These are phyloP conservation scores for Sinopyrophorus schimmeli DNA, from an alignment of 2,888 invertebrate species.

Conservation along the genomic window DNA sequence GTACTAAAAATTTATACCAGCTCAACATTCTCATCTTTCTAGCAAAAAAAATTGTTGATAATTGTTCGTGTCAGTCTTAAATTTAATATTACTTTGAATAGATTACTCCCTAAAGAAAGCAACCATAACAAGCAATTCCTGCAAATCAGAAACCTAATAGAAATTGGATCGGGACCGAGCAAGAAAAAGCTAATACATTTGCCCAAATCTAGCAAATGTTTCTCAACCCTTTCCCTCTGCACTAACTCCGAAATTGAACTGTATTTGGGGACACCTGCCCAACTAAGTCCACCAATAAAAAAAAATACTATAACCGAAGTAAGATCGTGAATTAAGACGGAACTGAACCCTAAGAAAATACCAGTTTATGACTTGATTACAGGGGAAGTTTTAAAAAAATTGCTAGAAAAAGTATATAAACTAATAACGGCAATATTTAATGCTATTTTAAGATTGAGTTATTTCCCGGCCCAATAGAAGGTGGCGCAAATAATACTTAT, in stretches of 20 bases:
- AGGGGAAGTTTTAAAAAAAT: constrained; percentile 1
- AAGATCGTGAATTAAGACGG: neutral
- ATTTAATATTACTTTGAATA: too few species aligned
- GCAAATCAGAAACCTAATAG: neutral
- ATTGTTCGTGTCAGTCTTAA: too few species aligned
- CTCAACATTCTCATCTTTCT: too few species aligned
- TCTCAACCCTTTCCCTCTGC: neutral
- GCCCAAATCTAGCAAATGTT: neutral
- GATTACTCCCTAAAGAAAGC: neutral
- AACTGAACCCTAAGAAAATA: neutral
- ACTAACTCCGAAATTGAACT: neutral
- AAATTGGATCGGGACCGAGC: constrained; percentile 1
- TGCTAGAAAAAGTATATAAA: neutral
- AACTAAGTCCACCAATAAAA: neutral
- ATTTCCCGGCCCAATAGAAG: constrained; percentile 6
- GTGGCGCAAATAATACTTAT: constrained; percentile 1
- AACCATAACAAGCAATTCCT: neutral
- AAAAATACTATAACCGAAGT: constrained; percentile 1
- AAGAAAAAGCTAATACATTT: neutral
- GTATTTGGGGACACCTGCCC: neutral
- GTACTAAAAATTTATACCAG: too few species aligned
- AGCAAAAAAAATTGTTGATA: too few species aligned
- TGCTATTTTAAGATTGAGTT: constrained; percentile 1
- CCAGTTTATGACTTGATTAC: constrained; percentile 1
- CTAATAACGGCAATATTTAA: constrained; percentile 1